These are phyloP conservation scores for Aplodontia rufa DNA, from an alignment of 2,113 vertebrate genomes.

Conservation along the genomic window DNA sequence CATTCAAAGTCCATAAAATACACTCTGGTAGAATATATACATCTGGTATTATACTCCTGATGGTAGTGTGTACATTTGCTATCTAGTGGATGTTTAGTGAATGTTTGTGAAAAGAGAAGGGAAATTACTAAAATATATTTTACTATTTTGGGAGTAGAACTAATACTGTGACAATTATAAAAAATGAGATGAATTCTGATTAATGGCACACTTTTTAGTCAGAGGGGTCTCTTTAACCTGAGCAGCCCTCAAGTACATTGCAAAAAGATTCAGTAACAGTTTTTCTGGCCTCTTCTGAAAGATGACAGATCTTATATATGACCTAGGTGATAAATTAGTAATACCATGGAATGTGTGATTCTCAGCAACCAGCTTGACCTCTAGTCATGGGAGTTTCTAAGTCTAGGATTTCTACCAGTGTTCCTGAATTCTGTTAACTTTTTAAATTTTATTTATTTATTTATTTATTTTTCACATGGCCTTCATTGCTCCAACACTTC, in stretches of 20 bases:
- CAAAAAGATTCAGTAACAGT: background rate
- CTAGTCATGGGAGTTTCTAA: background rate
- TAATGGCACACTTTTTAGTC: background rate
- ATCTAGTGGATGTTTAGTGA: background rate
- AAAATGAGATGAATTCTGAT: background rate
- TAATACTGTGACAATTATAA: background rate
- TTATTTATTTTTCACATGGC: too few species aligned
- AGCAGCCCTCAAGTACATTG: background rate
- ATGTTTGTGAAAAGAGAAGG: conserved; percentile 23
- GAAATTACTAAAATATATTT: background rate
- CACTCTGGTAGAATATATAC: background rate
- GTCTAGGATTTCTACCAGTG: background rate
- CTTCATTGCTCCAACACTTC: too few species aligned
- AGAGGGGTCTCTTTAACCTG: background rate
- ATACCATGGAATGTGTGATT: background rate
- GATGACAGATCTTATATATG: background rate
- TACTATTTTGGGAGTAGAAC: background rate
- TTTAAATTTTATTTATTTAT: too few species aligned
- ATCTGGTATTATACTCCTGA: background rate
- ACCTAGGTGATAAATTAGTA: background rate
- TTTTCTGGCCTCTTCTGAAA: conserved; percentile 22
- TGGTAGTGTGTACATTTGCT: background rate
- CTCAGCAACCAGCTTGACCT: background rate
- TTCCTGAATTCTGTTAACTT: background rate
- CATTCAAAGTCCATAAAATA: background rate